Evolutionary conservation across 1,140 invertebrate genomes (phyloP).

Genomic region (Leptinotarsa lineolata): DNA sequence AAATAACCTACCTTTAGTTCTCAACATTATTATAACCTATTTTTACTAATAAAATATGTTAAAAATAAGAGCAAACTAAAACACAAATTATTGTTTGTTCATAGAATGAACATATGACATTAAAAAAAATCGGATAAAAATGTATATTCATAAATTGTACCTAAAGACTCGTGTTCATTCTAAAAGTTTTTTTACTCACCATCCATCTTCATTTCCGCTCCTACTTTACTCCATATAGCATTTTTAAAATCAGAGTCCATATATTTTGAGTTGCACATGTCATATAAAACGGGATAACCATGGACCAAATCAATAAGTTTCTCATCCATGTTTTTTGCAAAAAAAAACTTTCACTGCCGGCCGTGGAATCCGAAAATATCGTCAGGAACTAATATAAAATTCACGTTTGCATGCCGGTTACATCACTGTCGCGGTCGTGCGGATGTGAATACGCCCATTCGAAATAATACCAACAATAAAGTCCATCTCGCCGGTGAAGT

Average conservation of each 20-base stretch:
- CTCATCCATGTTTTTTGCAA: background rate
- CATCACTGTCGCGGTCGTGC: background rate
- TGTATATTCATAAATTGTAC: too few relatives aligned
- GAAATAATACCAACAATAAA: background rate
- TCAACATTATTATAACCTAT: too few relatives aligned
- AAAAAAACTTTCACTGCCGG: background rate
- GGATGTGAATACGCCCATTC: background rate
- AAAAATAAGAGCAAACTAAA: too few relatives aligned
- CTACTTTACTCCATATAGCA: constrained; percentile 26
- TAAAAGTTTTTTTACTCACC: too few relatives aligned
- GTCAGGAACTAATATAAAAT: background rate
- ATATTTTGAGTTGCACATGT: constrained; percentile 22
- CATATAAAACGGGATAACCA: constrained; percentile 19
- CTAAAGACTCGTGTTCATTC: too few relatives aligned
- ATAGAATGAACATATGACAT: too few relatives aligned
- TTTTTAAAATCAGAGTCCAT: constrained; percentile 18
- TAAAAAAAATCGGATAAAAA: too few relatives aligned
- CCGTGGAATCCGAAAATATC: background rate
- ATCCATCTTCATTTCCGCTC: constrained; percentile 14
- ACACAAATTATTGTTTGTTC: too few relatives aligned
- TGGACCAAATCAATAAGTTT: constrained; percentile 23
- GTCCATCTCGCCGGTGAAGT: constrained; percentile 2
- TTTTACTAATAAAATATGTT: too few relatives aligned
- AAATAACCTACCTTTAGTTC: too few relatives aligned
- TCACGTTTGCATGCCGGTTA: background rate